Percentiles rank a stretch among this genome's conserved stretches.
These are phyloP conservation scores for Marasmarcha lunaedactyla DNA, from an alignment of 2,888 invertebrate genomes.

Conservation along the genomic window DNA sequence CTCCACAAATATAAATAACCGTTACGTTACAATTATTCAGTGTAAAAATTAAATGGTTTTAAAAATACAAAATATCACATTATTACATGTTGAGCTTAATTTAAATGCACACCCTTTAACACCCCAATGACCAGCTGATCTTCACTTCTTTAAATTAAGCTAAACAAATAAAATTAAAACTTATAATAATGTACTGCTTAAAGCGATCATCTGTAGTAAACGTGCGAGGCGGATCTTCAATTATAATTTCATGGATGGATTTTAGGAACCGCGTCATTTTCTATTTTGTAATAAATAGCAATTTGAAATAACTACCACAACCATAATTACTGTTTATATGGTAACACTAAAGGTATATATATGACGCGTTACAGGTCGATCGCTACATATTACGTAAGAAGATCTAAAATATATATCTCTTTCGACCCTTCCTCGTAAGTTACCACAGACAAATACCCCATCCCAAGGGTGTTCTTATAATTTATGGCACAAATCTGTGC, in stretches of 20 bases:
- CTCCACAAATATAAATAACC: conserved; percentile 45
- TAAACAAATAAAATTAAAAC: conserved; percentile 51
- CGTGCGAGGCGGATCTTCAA: conserved; percentile 11
- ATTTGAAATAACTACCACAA: conserved; percentile 68
- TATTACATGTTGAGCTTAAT: conserved; percentile 69
- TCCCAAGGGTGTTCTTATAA: conserved; percentile 18
- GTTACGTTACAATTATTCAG: conserved; percentile 23
- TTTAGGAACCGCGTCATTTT: conserved; percentile 36
- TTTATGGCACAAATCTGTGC: conserved; percentile 35
- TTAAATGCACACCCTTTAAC: conserved; percentile 36
- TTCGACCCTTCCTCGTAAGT: conserved; percentile 28
- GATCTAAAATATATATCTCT: conserved; percentile 17
- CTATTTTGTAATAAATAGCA: conserved; percentile 52
- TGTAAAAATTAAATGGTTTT: conserved; percentile 51
- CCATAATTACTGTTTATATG: conserved; percentile 58
- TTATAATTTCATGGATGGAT: conserved; percentile 24
- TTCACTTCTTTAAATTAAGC: conserved; percentile 58
- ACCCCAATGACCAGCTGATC: conserved; percentile 28
- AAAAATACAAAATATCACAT: conserved; percentile 70
- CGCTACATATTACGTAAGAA: conserved; percentile 25
- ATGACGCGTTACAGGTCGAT: conserved; percentile 30
- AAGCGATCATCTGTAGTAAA: conserved; percentile 24
- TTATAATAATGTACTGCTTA: conserved; percentile 26
- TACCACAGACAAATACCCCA: conserved; percentile 28
- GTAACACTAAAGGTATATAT: conserved; percentile 35